Base-by-base conservation (phyloP, 2,113 vertebrate species). In the Parus major region DNA sequence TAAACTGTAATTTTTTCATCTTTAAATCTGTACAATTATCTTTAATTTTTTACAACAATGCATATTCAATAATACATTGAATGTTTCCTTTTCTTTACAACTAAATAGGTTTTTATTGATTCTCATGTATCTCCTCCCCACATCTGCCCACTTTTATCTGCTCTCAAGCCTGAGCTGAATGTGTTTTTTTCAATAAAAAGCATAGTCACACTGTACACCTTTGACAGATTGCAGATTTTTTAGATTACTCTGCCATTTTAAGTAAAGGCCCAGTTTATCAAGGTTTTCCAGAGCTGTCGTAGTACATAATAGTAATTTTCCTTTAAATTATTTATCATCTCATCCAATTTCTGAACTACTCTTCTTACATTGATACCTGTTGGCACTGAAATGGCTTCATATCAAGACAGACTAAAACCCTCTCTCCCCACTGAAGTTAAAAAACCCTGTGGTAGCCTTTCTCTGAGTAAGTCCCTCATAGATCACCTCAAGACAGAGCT, bases 151-250 rank as follows among this genome's bases (percentile, higher is more conserved):
- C 46, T 77, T 95, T 97, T 71, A 82, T 47, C 64, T 95, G 21
- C 59, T 82, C 92, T 93, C 69, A 93, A 91, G 72, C 33, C 65
- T 94, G 56, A 91, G 92, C 20, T n/a, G 78, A 76, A 95, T 92
- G 20, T 71, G 31, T 70, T 88, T 94, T 92, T 92, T 92, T 57
- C 23, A 53, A 59, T 84, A 79, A 93, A 91, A 63, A 31, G 33
- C 8, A 36, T 22, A 75, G 7, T 16, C 10, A 25, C 1, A 49
- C 4, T 72, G 9, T 72, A 35, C 39, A 65, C 66, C 7, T 55
- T 60, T 86, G 35, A 55, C 18, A 76, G 33, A n/a, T 49, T 55
- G 36, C 21, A 50, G 36, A 27, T 16, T 8, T 23, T 64, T 65
- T 42, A 80, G 41, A 20, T 64, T 69, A 60, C 9, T 76, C 11